Conservation (phyloP, 2,113 vertebrate genomes). For the Panthera uncia region DNA sequence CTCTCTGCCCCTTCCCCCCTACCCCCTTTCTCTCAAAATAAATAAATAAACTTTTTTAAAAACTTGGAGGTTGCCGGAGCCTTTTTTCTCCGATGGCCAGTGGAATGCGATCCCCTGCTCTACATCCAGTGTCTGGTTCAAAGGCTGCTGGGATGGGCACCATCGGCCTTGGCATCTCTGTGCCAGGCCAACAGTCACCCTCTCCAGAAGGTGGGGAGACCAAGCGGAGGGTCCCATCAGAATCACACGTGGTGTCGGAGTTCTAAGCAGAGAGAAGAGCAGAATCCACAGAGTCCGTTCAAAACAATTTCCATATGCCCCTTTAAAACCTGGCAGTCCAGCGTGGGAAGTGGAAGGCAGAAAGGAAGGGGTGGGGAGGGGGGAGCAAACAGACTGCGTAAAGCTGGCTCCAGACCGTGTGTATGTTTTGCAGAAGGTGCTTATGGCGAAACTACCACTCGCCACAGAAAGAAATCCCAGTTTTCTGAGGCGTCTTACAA, state of each 20-base stretch:
- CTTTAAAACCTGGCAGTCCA: conserved; percentile 18
- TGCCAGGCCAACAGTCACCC: neutral
- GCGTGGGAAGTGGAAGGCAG: neutral
- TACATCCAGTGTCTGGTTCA: neutral
- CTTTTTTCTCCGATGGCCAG: neutral
- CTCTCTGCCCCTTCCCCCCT: no score
- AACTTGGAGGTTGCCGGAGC: no score
- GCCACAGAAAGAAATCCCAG: neutral
- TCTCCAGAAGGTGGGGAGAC: neutral
- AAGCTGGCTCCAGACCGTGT: neutral
- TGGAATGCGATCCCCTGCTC: neutral
- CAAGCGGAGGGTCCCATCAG: neutral
- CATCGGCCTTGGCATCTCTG: neutral
- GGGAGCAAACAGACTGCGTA: neutral
- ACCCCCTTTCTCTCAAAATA: no score
- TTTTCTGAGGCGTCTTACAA: neutral
- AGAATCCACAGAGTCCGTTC: neutral
- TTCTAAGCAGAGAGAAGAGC: neutral
- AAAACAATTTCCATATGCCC: neutral
- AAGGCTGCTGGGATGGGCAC: neutral
- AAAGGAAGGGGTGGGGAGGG: neutral
- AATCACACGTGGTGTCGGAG: neutral
- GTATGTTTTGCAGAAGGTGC: neutral
- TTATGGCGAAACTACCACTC: neutral
- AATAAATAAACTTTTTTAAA: no score